Conservation (phyloP, 2,113 vertebrate genomes). For the Alethe diademata region DNA sequence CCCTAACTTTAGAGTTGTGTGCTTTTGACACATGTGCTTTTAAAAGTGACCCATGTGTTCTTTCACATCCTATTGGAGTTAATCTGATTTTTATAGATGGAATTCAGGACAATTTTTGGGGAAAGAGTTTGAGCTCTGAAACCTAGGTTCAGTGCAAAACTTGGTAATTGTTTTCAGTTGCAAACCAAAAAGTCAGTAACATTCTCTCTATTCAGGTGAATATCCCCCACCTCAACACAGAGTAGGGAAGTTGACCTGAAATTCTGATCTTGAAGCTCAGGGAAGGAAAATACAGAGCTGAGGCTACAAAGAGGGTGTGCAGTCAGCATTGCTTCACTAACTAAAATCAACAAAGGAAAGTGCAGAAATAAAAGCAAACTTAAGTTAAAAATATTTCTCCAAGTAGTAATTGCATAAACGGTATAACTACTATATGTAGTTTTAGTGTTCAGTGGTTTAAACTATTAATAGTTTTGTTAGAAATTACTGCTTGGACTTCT, state of each 20-base stretch:
- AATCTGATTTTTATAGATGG: not conserved
- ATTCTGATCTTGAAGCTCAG: not conserved
- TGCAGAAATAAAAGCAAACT: not conserved
- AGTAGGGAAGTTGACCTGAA: not conserved
- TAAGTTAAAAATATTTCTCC: not conserved
- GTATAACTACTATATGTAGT: not conserved
- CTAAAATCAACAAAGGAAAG: not conserved
- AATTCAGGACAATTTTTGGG: not conserved
- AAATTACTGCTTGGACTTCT: not conserved
- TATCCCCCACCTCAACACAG: accelerated
- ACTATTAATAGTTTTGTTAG: not conserved
- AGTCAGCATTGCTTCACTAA: not conserved
- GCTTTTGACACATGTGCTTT: not conserved
- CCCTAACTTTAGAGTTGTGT: not conserved
- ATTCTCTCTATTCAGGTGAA: not conserved
- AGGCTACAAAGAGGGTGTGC: not conserved
- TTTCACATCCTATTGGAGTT: not conserved
- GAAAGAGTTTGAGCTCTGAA: not conserved
- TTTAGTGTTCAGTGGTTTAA: not conserved
- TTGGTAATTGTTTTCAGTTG: not conserved
- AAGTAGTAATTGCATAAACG: not conserved
- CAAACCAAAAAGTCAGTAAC: not conserved
- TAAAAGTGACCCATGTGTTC: not conserved
- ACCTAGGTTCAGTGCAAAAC: not conserved
- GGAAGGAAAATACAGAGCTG: not conserved